Evolutionary conservation across 2,113 vertebrate genomes (phyloP).

Genomic region (Cyprinodon tularosa): DNA sequence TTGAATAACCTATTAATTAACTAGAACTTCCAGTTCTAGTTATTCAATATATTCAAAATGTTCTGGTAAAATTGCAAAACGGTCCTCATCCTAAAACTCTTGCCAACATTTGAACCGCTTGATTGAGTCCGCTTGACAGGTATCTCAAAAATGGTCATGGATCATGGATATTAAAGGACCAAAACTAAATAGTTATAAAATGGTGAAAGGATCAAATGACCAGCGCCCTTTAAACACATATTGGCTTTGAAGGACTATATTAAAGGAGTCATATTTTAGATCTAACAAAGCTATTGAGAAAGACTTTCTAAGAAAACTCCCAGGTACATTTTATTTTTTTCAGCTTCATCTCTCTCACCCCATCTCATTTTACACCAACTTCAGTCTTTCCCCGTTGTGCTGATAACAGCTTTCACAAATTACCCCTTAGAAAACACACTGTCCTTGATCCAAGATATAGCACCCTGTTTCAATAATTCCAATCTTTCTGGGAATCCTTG

Average conservation of each 20-base stretch:
- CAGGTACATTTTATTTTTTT: neutral
- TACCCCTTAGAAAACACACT: constrained; percentile 49
- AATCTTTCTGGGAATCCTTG: constrained; percentile 49
- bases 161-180: neutral
- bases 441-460: constrained; percentile 63
- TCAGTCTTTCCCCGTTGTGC: constrained; percentile 39
- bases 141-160: neutral
- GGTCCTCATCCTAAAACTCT: too few species aligned
- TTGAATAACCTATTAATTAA: too few species aligned
- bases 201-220: neutral
- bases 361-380: constrained; percentile 21
- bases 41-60: too few species aligned
- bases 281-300: neutral
- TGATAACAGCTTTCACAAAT: constrained; percentile 64
- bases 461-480: constrained; percentile 51
- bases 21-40: too few species aligned
- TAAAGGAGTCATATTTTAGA: neutral
- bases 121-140: neutral
- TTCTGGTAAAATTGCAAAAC: too few species aligned
- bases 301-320: neutral
- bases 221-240: neutral
- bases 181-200: neutral
- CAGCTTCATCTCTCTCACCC: constrained; percentile 32
- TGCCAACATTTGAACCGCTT: too few species aligned
- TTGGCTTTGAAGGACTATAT: neutral